A percentile compares a stretch with the other conserved stretches of the same genome.
These are phyloP conservation scores for Ornithoptera alexandrae DNA, from an alignment of 2,888 invertebrate genomes.

Conservation along the genomic window DNA sequence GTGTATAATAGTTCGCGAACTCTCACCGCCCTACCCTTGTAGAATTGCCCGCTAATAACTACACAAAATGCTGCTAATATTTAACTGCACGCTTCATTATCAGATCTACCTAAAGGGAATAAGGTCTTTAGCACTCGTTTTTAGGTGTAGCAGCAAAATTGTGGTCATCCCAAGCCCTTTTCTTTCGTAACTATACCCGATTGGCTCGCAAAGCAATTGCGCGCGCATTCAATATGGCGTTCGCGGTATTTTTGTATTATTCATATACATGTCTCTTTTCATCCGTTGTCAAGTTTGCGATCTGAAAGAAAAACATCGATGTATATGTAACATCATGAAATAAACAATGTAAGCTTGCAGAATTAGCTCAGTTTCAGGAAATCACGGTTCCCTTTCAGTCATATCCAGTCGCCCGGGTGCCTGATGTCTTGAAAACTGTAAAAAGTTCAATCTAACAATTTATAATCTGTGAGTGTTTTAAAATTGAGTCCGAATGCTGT, in stretches of 20 bases:
- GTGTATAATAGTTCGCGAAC: slow-evolving; percentile 22
- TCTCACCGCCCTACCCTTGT: slow-evolving; percentile 24
- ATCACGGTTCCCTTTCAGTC: slow-evolving; percentile 36
- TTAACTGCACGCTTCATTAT: background rate
- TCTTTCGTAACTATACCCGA: slow-evolving; percentile 44
- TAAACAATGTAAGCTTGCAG: background rate
- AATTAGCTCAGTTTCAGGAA: slow-evolving; percentile 26
- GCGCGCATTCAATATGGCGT: slow-evolving; percentile 45
- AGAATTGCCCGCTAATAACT: slow-evolving; percentile 20
- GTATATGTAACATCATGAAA: background rate
- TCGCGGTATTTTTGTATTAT: slow-evolving; percentile 1
- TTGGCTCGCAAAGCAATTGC: slow-evolving; percentile 50
- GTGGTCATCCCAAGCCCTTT: slow-evolving; percentile 44
- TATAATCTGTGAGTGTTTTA: background rate
- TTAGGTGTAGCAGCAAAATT: slow-evolving; percentile 13
- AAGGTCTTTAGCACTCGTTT: background rate
- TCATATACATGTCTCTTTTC: slow-evolving; percentile 34
- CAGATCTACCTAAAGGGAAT: slow-evolving; percentile 2
- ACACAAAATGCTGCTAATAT: background rate
- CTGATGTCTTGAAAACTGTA: slow-evolving; percentile 27
- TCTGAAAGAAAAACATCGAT: background rate
- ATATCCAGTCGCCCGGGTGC: slow-evolving; percentile 32
- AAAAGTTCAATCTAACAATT: no score
- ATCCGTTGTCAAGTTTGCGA: background rate
- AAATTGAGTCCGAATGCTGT: background rate